Conservation (phyloP, 2,113 vertebrate species). For the Neofelis nebulosa region DNA sequence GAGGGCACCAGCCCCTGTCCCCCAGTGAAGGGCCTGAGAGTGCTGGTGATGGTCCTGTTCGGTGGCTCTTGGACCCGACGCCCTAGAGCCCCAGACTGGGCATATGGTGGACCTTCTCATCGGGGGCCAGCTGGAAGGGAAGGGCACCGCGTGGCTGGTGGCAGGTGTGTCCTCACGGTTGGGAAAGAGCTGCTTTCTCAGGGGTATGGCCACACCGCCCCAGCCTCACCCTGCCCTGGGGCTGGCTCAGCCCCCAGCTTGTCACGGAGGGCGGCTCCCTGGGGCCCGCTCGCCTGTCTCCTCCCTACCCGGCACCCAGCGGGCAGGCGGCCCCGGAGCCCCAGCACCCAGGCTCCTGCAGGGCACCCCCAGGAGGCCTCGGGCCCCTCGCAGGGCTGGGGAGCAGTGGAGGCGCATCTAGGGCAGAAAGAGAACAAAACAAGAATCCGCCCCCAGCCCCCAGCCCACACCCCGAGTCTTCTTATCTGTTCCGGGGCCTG, state of each 20-base stretch:
- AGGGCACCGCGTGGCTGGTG: background rate
- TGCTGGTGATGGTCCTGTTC: rapidly evolving
- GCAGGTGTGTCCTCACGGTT: rapidly evolving
- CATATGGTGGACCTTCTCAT: background rate
- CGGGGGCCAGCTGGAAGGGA: background rate
- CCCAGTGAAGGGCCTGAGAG: rapidly evolving
- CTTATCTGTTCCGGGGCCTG: constrained; percentile 34
- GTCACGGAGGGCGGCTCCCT: background rate
- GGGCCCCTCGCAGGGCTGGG: background rate
- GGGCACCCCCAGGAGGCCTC: background rate
- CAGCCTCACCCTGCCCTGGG: background rate
- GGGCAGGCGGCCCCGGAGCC: background rate
- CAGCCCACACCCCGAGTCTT: background rate
- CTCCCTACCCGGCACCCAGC: background rate
- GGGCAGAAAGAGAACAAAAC: background rate
- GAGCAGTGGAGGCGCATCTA: background rate
- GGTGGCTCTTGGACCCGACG: rapidly evolving
- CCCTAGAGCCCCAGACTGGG: rapidly evolving
- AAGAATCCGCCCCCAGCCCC: background rate
- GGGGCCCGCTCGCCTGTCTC: background rate
- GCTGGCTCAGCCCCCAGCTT: rapidly evolving
- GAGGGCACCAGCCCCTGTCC: background rate
- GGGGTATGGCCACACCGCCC: background rate
- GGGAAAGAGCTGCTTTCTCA: background rate
- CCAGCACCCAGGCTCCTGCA: background rate